These are phyloP conservation scores for Sphenodon punctatus DNA, from an alignment of 2,797 vertebrate species.

Conservation along the genomic window DNA sequence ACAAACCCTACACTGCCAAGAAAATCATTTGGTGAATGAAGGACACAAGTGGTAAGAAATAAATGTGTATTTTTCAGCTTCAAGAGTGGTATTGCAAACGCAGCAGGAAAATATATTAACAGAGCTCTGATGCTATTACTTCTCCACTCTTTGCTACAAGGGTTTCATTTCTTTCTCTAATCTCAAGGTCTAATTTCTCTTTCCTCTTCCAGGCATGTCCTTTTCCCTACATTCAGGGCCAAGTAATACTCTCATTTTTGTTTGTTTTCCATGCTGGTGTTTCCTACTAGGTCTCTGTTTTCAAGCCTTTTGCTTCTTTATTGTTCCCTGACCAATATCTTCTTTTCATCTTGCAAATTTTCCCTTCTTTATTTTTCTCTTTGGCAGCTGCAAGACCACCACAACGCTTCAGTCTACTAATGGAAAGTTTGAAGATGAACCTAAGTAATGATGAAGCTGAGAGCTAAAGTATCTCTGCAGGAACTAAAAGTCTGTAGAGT, in stretches of 20 bases:
- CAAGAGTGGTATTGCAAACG: not conserved
- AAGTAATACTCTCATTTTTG: not conserved
- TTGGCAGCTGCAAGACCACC: not conserved
- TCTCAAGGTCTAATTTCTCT: not conserved
- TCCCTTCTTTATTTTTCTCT: not conserved
- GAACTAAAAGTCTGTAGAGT: not conserved
- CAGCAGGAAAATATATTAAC: not conserved
- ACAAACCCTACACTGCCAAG: not conserved
- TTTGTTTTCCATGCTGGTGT: not conserved
- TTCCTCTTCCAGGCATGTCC: not conserved
- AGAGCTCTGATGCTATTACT: not conserved
- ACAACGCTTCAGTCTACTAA: not conserved
- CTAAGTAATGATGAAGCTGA: not conserved
- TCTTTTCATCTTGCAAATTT: not conserved
- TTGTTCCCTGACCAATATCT: not conserved
- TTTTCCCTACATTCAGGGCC: not conserved
- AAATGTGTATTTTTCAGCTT: slow-evolving; percentile 7
- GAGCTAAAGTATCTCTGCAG: not conserved
- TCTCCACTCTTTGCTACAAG: not conserved
- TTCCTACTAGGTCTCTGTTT: not conserved
- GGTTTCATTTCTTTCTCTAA: not conserved
- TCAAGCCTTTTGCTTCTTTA: not conserved
- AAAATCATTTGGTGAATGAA: slow-evolving; percentile 24
- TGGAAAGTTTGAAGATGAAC: not conserved
- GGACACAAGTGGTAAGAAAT: not conserved